Evolutionary conservation across 2,888 invertebrate genomes (phyloP), one percentile per base, ranked within the genome.

Genomic region (Aelia acuminata): DNA sequence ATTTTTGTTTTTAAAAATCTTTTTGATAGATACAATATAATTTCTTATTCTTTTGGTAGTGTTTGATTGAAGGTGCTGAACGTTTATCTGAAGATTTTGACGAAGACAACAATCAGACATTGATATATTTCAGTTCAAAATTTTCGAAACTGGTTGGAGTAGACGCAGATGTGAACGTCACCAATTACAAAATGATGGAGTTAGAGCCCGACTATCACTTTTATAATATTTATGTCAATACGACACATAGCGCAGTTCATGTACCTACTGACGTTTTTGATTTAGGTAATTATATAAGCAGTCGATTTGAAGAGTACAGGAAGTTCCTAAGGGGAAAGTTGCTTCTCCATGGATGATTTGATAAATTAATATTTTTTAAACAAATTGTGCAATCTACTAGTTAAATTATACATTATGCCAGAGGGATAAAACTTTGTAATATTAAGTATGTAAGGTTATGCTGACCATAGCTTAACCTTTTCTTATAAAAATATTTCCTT

Each of bases 241-340:
- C 96, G 20, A 94, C 93, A 88, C 94, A 94, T 91, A 97, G 97
- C 91, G 96, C 98, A 90, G 96, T 98, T 86, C 98, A 99, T 92
- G 96, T 98, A 47, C 98, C 99, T 8, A 97, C 98, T 49, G 98
- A 98, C 93, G 96, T 99, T 89, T 98, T 95, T 93, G 98, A 97
- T 92, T 94, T 94, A 93, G 94, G 97, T 96, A 93, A 92, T 92
- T 92, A 15, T 63, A 13, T 87, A 43, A 7, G 43, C 43, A 43
- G 43, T 43, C 4, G 43, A 43, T 43, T 3, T 10, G 13, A 11
- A 49, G 13, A 49, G 49, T 49, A 18, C 3, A 10, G 49, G 15
- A 49, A 18, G 8, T 47, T 7, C 7, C 47, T 11, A 47, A 47
- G 47, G 11, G 7, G 47, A 7, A 7, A 49, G 5, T 11, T 49